Percentiles rank a stretch among this genome's conserved stretches.
These are phyloP conservation scores for Struthidea cinerea DNA, from an alignment of 2,113 vertebrate species.

Conservation along the genomic window DNA sequence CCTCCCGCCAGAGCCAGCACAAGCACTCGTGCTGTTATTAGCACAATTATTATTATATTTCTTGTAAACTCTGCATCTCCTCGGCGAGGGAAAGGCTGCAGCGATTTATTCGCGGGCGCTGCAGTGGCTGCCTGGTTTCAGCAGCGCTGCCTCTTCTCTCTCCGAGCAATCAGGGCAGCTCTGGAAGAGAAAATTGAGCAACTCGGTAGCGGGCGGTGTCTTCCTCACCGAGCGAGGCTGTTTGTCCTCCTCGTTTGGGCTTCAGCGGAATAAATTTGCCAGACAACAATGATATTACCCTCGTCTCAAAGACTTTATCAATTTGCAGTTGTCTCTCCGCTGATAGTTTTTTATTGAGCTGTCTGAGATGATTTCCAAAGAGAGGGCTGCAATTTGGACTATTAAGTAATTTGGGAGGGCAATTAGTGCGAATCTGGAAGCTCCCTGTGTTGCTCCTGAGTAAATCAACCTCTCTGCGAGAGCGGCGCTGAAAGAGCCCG, in stretches of 20 bases:
- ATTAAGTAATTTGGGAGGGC: conserved; percentile 64
- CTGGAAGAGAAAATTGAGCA: conserved; percentile 17
- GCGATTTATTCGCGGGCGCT: background rate
- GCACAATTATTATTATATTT: background rate
- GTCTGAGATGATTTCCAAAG: conserved; percentile 54
- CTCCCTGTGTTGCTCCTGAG: conserved; percentile 53
- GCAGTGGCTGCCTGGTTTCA: background rate
- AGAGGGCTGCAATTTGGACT: conserved; percentile 57
- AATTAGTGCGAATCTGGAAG: conserved; percentile 67
- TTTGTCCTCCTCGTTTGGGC: background rate
- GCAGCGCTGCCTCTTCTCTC: background rate
- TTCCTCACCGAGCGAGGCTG: background rate
- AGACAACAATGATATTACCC: conserved; percentile 33
- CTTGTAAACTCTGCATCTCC: background rate
- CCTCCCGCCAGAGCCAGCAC: background rate
- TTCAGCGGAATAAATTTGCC: conserved; percentile 40
- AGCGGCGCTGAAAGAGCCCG: background rate
- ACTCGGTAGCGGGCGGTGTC: background rate
- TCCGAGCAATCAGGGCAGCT: background rate
- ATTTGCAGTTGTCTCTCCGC: conserved; percentile 50
- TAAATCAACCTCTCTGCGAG: conserved; percentile 57
- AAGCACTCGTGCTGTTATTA: rapidly evolving
- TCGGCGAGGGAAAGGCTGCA: background rate
- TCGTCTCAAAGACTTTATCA: conserved; percentile 47
- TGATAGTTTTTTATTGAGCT: conserved; percentile 48